These are phyloP conservation scores for Lepidocolaptes lacrymiger DNA, from an alignment of 2,797 vertebrate genomes.

Conservation along the genomic window DNA sequence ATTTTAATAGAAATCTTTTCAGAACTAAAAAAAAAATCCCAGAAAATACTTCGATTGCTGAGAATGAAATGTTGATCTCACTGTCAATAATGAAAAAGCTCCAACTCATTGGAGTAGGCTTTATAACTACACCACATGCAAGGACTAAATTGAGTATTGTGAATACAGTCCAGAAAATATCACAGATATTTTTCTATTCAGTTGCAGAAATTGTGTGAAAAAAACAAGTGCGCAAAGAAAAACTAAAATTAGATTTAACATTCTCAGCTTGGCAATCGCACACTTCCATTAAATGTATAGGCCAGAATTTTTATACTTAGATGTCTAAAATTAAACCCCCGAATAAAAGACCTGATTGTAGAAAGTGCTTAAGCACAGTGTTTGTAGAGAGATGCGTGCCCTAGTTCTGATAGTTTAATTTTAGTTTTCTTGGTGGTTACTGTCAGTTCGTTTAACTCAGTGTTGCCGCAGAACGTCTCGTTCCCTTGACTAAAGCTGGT, in stretches of 20 bases:
- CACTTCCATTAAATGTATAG: constrained; percentile 35
- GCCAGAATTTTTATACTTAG: constrained; percentile 65
- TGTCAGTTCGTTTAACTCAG: not conserved
- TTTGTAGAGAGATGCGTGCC: constrained; percentile 25
- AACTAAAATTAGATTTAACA: constrained; percentile 66
- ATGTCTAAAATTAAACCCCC: constrained; percentile 53
- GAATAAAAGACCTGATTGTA: constrained; percentile 65
- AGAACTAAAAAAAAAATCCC: not conserved
- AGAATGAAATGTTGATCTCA: constrained; percentile 16
- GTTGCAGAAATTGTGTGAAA: constrained; percentile 48
- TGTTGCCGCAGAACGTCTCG: not conserved
- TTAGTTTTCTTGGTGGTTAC: constrained; percentile 31
- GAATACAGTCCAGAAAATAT: constrained; percentile 38
- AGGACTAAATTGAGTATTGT: constrained; percentile 12
- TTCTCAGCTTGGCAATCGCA: constrained; percentile 44
- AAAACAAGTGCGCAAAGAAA: constrained; percentile 49
- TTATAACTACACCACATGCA: constrained; percentile 2
- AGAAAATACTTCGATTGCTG: not conserved
- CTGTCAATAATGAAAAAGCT: not conserved
- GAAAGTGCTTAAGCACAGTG: constrained; percentile 45
- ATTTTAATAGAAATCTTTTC: constrained; percentile 21
- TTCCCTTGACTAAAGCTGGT: not conserved
- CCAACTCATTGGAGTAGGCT: not conserved
- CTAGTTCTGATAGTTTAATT: constrained; percentile 53
- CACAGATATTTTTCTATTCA: constrained; percentile 59